A percentile compares a stretch with the other conserved stretches of the same genome.
Evolutionary conservation across 2,888 invertebrate species (phyloP).

Genomic region (Pharmacophagus antenor): DNA sequence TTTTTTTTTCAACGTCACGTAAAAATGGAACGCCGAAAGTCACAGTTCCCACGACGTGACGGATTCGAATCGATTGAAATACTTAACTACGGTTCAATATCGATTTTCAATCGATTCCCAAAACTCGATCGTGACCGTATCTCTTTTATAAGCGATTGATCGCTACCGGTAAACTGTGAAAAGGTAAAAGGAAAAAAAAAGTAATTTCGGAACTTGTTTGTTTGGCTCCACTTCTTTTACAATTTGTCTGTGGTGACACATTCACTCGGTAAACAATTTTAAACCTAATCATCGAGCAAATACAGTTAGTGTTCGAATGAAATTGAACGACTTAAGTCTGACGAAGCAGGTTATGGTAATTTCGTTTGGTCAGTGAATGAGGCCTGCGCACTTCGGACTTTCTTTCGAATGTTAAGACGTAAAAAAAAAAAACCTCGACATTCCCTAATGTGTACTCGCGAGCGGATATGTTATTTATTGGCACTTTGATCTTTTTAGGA

Average conservation of each 20-base stretch:
- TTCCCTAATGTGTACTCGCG: constrained; percentile 12
- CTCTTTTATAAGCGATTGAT: constrained; percentile 9
- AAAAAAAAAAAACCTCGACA: constrained; percentile 17
- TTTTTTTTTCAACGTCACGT: background rate
- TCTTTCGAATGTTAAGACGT: constrained; percentile 20
- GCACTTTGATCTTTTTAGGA: constrained; percentile 8
- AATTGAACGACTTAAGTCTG: background rate
- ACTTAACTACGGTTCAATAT: constrained; percentile 17
- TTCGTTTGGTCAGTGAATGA: constrained; percentile 32
- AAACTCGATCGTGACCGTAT: constrained; percentile 23
- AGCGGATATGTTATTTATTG: constrained; percentile 20
- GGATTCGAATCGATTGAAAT: constrained; percentile 15
- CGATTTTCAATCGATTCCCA: constrained; percentile 24
- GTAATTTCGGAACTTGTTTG: constrained; percentile 20
- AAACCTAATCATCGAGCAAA: background rate
- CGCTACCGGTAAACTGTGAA: constrained; percentile 21
- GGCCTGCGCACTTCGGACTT: constrained; percentile 25
- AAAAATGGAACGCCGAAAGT: background rate
- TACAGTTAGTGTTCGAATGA: constrained; percentile 8
- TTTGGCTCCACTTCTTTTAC: constrained; percentile 19
- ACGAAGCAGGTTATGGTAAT: constrained; percentile 32
- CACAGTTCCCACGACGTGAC: constrained; percentile 23
- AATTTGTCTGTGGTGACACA: constrained; percentile 20
- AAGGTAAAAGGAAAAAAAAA: constrained; percentile 4
- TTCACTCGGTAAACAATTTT: background rate